Conservation (phyloP, 2,888 invertebrate genomes). For the Synanthedon andrenaeformis region DNA sequence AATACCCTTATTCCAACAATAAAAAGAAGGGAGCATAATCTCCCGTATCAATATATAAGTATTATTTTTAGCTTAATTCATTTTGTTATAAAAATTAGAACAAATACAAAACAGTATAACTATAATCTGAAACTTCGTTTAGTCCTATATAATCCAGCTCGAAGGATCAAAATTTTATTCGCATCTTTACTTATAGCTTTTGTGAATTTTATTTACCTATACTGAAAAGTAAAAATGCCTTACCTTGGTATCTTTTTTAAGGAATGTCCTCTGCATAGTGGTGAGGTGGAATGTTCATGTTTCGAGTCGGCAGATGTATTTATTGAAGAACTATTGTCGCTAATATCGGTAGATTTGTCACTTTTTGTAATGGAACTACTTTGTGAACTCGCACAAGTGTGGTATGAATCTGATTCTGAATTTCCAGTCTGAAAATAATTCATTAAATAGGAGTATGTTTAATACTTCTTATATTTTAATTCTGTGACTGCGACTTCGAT, state of each 20-base stretch:
- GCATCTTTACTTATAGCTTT: too few species aligned
- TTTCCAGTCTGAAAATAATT: slow-evolving; percentile 34
- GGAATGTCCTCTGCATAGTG: slow-evolving; percentile 64
- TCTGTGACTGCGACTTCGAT: too few species aligned
- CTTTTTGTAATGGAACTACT: slow-evolving; percentile 45
- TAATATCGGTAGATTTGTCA: slow-evolving; percentile 57
- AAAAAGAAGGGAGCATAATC: too few species aligned
- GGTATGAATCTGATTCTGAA: slow-evolving; percentile 56
- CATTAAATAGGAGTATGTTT: neutral
- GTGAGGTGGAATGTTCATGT: slow-evolving; percentile 69
- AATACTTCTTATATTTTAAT: neutral
- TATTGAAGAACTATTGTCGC: slow-evolving; percentile 52
- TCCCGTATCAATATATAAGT: too few species aligned
- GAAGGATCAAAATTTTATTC: too few species aligned
- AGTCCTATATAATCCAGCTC: too few species aligned
- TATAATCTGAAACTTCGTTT: too few species aligned
- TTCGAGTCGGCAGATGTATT: slow-evolving; percentile 66
- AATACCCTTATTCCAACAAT: too few species aligned
- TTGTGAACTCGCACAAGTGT: slow-evolving; percentile 62
- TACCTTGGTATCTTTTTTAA: slow-evolving; percentile 63
- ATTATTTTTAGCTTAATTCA: too few species aligned
- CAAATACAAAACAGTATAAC: too few species aligned
- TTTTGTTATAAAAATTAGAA: too few species aligned
- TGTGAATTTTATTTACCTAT: neutral
- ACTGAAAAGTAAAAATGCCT: neutral